These are phyloP conservation scores for Rhabdornis inornatus DNA, from an alignment of 2,113 vertebrate genomes.

Conservation along the genomic window DNA sequence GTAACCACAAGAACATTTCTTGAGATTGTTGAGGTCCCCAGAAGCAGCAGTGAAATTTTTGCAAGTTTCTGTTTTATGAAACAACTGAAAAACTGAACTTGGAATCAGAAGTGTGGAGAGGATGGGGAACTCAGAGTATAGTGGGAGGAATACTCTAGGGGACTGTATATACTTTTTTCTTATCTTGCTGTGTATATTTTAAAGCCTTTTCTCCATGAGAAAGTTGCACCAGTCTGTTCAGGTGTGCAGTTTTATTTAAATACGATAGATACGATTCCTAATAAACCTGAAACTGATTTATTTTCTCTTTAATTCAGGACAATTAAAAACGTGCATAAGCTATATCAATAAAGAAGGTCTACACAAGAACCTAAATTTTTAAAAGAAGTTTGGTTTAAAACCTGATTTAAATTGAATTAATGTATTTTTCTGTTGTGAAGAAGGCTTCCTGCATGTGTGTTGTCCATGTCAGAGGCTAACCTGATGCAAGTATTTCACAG, in stretches of 20 bases:
- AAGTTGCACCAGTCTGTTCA: neutral
- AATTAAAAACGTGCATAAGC: neutral
- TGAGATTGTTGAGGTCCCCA: neutral
- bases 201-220: neutral
- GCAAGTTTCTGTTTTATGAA: neutral
- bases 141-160: neutral
- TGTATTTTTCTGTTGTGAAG: neutral
- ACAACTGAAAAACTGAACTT: neutral
- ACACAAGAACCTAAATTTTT: neutral
- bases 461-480: neutral
- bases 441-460: neutral
- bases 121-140: neutral
- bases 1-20: neutral
- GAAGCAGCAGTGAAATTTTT: neutral
- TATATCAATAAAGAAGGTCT: neutral
- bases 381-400: neutral
- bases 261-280: neutral
- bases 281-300: neutral
- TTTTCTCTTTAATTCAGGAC: neutral
- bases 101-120: neutral
- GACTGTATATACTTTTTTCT: neutral
- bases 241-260: neutral
- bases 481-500: neutral
- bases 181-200: neutral
- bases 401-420: neutral